These are phyloP conservation scores for Molorchus minor DNA, from an alignment of 2,888 invertebrate genomes.

Conservation along the genomic window DNA sequence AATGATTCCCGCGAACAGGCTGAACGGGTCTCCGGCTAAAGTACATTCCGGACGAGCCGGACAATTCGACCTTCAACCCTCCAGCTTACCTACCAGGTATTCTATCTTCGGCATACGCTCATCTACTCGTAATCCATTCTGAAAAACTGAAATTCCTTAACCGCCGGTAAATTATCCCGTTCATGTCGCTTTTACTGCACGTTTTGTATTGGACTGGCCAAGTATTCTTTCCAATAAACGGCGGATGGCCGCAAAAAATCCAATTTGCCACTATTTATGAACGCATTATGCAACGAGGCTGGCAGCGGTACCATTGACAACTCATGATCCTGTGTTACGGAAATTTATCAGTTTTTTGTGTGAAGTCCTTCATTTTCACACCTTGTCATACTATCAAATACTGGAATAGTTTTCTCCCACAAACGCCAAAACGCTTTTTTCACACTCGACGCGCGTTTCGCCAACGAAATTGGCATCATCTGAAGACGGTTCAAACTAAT, in stretches of 20 bases:
- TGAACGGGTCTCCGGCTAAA: constrained; percentile 53
- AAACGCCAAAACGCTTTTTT: too few relatives aligned
- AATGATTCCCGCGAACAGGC: constrained; percentile 58
- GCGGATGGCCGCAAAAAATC: not conserved
- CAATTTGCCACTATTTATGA: constrained; percentile 4
- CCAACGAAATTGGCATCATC: too few relatives aligned
- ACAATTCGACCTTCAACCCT: constrained; percentile 59
- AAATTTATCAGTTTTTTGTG: too few relatives aligned
- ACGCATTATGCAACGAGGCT: not conserved
- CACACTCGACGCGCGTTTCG: too few relatives aligned
- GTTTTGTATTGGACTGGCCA: not conserved
- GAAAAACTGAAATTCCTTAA: constrained; percentile 52
- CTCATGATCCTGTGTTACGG: too few relatives aligned
- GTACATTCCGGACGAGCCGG: constrained; percentile 58
- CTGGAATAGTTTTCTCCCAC: too few relatives aligned
- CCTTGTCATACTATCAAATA: too few relatives aligned
- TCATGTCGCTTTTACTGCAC: constrained; percentile 10
- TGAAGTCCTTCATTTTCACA: too few relatives aligned
- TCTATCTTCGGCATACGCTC: constrained; percentile 40
- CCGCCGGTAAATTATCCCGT: constrained; percentile 13
- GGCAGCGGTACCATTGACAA: too few relatives aligned
- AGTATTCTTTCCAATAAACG: not conserved
- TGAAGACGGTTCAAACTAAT: too few relatives aligned
- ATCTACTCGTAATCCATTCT: constrained; percentile 18
- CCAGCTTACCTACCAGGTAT: constrained; percentile 47